These are phyloP conservation scores for Montipora efflorescens DNA, from an alignment of 64 coral and sea anemone genomes.

Conservation along the genomic window DNA sequence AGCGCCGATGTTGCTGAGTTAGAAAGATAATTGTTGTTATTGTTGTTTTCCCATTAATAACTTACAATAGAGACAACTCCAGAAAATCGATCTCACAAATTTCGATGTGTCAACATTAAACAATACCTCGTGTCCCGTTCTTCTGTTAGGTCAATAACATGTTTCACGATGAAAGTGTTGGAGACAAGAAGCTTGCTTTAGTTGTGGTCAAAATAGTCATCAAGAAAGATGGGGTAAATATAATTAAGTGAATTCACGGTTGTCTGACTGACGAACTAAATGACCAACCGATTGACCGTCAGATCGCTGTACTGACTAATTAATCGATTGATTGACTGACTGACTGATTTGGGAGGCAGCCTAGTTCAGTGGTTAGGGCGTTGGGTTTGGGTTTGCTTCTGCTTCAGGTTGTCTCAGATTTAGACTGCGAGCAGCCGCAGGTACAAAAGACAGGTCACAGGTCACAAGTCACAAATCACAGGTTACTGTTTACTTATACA, in stretches of 20 bases:
- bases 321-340: not conserved
- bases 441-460: no score
- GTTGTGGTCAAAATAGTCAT: conserved; percentile 42
- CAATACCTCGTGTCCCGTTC: not conserved
- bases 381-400: no score
- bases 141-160: conserved; percentile 38
- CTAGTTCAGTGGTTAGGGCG: no score
- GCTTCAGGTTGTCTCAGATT: no score
- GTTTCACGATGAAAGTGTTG: conserved; percentile 67
- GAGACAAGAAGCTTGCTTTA: conserved; percentile 16
- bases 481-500: no score
- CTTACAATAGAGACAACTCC: no score
- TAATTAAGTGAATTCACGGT: not conserved
- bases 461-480: no score
- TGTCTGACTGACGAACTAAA: not conserved
- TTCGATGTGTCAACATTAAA: no score
- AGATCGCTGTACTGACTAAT: not conserved
- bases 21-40: no score
- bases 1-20: not conserved
- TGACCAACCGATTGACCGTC: not conserved
- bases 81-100: no score
- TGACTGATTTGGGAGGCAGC: no score
- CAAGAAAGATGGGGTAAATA: conserved; percentile 56
- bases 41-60: not conserved
- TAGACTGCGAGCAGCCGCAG: no score